Evolutionary conservation across 2,797 vertebrate genomes (phyloP).

Genomic region (Hapalemur alaotrensis): DNA sequence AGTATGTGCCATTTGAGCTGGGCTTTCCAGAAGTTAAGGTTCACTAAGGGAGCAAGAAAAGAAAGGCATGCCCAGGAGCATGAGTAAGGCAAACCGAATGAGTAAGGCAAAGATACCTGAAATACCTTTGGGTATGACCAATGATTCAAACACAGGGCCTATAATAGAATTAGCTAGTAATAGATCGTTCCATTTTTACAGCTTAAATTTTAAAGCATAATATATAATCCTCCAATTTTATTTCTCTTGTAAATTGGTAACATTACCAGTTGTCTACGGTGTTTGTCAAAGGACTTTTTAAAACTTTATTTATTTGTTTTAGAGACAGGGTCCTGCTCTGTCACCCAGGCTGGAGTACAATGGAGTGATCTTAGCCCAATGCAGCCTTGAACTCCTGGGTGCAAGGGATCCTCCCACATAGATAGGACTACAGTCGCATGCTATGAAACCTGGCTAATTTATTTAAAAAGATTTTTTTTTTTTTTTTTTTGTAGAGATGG

Average conservation of each 20-base stretch:
- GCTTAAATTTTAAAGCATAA: background rate
- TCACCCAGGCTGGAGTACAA: background rate
- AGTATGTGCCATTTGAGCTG: background rate
- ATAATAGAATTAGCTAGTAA: background rate
- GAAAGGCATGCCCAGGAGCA: background rate
- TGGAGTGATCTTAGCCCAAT: background rate
- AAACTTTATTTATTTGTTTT: background rate
- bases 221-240: background rate
- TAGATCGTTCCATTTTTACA: background rate
- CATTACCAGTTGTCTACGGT: background rate
- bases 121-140: background rate
- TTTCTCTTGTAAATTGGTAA: slow-evolving; percentile 8
- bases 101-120: background rate
- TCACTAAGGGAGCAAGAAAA: background rate
- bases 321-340: background rate
- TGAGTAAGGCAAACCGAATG: background rate
- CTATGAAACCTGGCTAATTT: background rate
- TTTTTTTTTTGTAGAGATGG: background rate
- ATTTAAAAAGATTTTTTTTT: background rate
- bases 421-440: background rate
- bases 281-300: background rate
- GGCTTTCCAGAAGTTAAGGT: background rate
- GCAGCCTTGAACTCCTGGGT: background rate
- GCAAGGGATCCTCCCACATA: background rate
- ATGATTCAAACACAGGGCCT: background rate